phyloP scores from a whole-genome alignment of 2,113 vertebrate species.

The Cebus imitator region DNA sequence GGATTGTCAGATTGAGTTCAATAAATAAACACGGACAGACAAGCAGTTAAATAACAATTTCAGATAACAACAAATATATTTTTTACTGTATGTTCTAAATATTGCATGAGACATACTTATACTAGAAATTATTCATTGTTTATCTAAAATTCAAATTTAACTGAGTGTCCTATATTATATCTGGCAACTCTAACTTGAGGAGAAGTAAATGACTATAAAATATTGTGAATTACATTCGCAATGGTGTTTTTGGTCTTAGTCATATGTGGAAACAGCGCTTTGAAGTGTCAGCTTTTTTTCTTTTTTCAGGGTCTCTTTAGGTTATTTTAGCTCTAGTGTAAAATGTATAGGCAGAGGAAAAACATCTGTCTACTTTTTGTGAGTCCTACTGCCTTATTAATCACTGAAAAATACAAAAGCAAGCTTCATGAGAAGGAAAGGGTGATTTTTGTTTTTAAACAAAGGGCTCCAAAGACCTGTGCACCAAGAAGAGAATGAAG shows the following conservation, averaged over 20 bases:
- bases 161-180: background rate
- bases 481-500: background rate
- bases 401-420: conserved; percentile 39
- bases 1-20: background rate
- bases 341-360: conserved; percentile 11
- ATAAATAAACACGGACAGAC: background rate
- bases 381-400: background rate
- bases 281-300: background rate
- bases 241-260: background rate
- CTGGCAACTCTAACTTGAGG: background rate
- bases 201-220: background rate
- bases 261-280: background rate
- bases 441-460: background rate
- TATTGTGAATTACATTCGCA: background rate
- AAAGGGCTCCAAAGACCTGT: background rate
- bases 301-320: background rate
- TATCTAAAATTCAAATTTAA: conserved; percentile 20
- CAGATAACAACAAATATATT: background rate
- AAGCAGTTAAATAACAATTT: background rate
- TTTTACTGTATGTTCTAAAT: conserved; percentile 10
- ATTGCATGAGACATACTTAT: background rate
- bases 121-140: conserved; percentile 12
- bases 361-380: background rate
- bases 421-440: background rate
- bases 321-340: background rate